Evolutionary conservation across 2,113 vertebrate genomes (phyloP), one percentile per base, ranked within the genome.

Genomic region (Rhinoptilus africanus): DNA sequence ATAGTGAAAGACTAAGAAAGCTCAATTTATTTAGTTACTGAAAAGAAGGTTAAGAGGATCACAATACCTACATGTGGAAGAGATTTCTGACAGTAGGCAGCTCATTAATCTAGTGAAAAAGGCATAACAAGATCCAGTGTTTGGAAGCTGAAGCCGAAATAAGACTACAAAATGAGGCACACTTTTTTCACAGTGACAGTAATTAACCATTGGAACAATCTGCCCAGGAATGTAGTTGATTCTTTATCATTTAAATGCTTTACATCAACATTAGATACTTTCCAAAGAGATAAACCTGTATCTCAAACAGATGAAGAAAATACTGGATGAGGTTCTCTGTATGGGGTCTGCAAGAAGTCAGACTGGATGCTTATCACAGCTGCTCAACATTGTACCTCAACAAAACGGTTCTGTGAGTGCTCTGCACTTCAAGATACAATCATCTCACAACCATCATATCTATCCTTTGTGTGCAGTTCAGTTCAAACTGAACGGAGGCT

Each of bases 1-100:
- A 79, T 72, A 94, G 89, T 88, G 87, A 91, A 94, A 95, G 73
- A 82, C 81, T 95, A 89, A 87, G 92, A 93, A 97, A 97, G 96
- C 87, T 94, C 92, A 85, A 95, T 95, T 97, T 97, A 96, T 93
- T 96, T 96, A 94, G 87, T 95, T 93, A 94, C 93, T 97, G 93
- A 92, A 96, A 96, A 97, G 93, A 95, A 95, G 95, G 94, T 95
- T 97, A 96, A 95, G 91, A 97, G 91, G 93, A 96, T 96, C 96
- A 95, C 81, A 95, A 97, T 97, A 96, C 91, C 94, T 96, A 95
- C 95, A 97, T 23, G 84, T 85, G 94, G 94, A 97, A 96, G 89
- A 97, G 95, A 96, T 97, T 97, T 96, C 97, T 97, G 96, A 97
- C 96, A 96, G 94, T 95, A 96, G 96, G 91, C 95, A 97, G 93